A percentile compares a stretch with the other conserved stretches of the same genome.
Conservation (phyloP, 2,113 vertebrate species). For the Nanorana parkeri region DNA sequence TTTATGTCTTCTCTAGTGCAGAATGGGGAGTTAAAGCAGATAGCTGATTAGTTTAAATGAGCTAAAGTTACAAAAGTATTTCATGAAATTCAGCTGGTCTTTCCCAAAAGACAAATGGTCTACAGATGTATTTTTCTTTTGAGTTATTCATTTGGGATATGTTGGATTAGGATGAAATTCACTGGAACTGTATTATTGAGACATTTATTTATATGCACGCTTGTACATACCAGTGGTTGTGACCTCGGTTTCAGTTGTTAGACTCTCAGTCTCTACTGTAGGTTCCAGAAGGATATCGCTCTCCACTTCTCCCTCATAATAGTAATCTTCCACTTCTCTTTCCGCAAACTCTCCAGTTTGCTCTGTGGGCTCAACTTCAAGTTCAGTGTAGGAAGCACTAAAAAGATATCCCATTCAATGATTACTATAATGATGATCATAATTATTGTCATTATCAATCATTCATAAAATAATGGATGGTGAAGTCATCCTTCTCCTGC, state of each 20-base stretch:
- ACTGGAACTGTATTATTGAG: no score
- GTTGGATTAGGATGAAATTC: neutral
- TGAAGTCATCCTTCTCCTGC: no score
- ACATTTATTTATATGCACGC: no score
- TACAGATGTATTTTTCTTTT: neutral
- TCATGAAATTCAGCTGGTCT: no score
- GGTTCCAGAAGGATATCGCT: neutral
- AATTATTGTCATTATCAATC: no score
- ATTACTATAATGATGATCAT: neutral
- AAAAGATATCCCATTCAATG: neutral
- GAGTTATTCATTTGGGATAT: neutral
- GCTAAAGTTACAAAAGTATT: no score
- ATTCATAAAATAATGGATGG: no score
- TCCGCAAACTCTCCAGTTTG: constrained; percentile 37
- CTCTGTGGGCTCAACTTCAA: constrained; percentile 27
- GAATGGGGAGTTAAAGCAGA: no score
- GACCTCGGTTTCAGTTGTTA: constrained; percentile 25
- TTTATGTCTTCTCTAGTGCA: no score
- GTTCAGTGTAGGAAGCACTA: neutral
- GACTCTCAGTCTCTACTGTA: constrained; percentile 7
- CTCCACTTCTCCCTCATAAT: constrained; percentile 39
- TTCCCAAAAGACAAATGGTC: no score
- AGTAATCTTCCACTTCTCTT: constrained; percentile 35
- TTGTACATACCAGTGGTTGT: constrained; percentile 53
- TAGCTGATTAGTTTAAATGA: no score